phyloP scores from a whole-genome alignment of 2,113 vertebrate species.

The Stigmatopora nigra region DNA sequence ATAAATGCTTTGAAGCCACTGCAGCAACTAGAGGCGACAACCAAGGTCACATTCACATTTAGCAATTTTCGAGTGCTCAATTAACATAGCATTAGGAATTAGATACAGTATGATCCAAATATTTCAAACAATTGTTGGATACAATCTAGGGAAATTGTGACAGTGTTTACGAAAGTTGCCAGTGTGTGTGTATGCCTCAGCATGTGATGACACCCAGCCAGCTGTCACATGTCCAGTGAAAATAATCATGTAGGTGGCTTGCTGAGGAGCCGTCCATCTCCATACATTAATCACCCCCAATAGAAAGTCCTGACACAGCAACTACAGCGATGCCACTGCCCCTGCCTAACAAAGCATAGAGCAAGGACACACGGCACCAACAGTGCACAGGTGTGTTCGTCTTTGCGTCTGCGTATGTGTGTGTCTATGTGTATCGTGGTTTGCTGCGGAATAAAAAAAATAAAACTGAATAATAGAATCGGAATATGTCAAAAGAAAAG shows the following conservation, averaged over 20 bases:
- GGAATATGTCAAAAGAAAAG: conserved; percentile 62
- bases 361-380: conserved; percentile 96
- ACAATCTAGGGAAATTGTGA: neutral
- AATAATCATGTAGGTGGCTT: conserved; percentile 86
- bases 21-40: no score
- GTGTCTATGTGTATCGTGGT: conserved; percentile 41
- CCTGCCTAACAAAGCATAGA: conserved; percentile 99
- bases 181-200: neutral
- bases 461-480: conserved; percentile 41
- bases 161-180: neutral
- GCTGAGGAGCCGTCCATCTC: conserved; percentile 91
- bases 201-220: conserved; percentile 19
- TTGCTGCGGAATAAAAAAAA: conserved; percentile 63
- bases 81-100: neutral
- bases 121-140: neutral
- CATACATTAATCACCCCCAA: conserved; percentile 97
- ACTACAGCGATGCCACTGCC: conserved; percentile 78
- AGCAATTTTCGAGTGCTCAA: neutral
- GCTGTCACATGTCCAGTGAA: conserved; percentile 65
- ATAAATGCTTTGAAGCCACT: no score
- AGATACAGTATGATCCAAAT: neutral
- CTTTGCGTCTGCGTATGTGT: conserved; percentile 45
- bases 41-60: neutral
- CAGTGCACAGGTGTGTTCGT: conserved; percentile 76
- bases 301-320: conserved; percentile 97